Evolutionary conservation across 2,113 vertebrate genomes (phyloP).

Genomic region (Chaetorhynchus papuensis): DNA sequence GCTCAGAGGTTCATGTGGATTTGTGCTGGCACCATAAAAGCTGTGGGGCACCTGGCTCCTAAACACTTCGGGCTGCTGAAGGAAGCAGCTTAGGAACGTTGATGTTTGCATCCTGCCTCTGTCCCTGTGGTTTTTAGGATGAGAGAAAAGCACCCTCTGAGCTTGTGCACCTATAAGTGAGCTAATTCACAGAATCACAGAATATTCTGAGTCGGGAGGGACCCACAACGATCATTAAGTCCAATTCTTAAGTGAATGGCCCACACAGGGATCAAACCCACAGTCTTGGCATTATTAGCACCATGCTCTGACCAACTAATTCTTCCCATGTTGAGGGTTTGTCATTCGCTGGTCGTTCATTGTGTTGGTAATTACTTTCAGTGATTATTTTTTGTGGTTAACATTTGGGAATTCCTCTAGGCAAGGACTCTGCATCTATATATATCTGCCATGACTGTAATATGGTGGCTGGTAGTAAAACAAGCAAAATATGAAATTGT

Average conservation of each 20-base stretch:
- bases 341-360: background rate
- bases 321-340: background rate
- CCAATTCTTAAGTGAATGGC: background rate
- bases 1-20: background rate
- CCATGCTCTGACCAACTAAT: background rate
- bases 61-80: background rate
- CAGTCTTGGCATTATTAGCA: background rate
- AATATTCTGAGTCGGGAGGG: background rate
- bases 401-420: background rate
- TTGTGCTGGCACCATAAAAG: background rate
- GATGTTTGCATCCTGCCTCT: background rate
- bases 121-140: background rate
- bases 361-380: background rate
- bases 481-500: background rate
- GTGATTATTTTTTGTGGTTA: background rate
- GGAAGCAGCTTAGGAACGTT: background rate
- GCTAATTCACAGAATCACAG: background rate
- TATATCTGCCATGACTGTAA: background rate
- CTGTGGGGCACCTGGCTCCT: background rate
- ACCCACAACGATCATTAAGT: background rate
- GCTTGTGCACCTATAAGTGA: background rate
- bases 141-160: background rate
- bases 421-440: background rate
- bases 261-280: background rate
- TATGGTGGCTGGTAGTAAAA: background rate